These are phyloP conservation scores for Cecidostiba fungosa DNA, from an alignment of 2,888 invertebrate genomes.

Conservation along the genomic window DNA sequence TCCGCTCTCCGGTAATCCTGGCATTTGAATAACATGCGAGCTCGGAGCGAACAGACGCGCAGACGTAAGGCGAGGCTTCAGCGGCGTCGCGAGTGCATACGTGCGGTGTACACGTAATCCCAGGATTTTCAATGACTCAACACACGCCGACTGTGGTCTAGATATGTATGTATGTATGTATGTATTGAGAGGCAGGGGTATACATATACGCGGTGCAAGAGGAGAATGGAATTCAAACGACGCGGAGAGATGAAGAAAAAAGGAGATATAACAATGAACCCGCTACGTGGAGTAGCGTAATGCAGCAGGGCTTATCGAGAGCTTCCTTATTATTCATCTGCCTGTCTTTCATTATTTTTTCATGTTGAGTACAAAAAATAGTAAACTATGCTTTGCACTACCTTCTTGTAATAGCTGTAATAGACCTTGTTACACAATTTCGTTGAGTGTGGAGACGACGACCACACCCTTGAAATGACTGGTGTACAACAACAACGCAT, in stretches of 20 bases:
- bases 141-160: background rate
- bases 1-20: constrained; percentile 46
- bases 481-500: background rate
- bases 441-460: background rate
- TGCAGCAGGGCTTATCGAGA: no score
- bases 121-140: constrained; percentile 56
- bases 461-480: background rate
- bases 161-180: no score
- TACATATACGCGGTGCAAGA: background rate
- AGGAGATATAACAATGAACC: no score
- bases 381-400: no score
- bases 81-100: constrained; percentile 25
- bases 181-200: background rate
- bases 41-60: constrained; percentile 44
- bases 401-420: no score
- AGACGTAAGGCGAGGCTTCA: constrained; percentile 37
- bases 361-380: no score
- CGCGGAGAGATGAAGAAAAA: no score
- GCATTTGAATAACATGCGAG: constrained; percentile 59
- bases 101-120: constrained; percentile 53
- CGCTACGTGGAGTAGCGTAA: no score
- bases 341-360: no score
- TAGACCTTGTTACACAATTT: background rate
- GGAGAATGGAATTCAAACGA: constrained; percentile 14
- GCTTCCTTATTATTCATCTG: no score